Evolutionary conservation across 2,888 invertebrate genomes (phyloP).

Genomic region (Nemotelus nigrinus): DNA sequence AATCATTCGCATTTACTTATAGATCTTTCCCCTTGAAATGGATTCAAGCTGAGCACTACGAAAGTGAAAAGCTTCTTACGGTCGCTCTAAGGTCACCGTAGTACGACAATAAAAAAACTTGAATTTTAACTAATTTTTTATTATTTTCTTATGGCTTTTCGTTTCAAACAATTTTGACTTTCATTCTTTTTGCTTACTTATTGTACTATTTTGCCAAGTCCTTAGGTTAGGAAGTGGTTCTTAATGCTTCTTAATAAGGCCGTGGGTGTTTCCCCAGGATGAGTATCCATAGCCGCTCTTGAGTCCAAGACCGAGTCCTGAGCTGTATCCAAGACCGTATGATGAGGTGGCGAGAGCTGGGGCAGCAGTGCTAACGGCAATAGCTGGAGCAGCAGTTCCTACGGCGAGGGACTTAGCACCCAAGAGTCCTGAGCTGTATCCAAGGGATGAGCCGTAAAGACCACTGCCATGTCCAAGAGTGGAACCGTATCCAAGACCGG

Average conservation of each 20-base stretch:
- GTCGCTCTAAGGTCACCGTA: neutral
- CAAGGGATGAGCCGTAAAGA: neutral
- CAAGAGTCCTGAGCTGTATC: neutral
- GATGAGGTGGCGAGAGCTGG: conserved; percentile 26
- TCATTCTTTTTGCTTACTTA: conserved; percentile 40
- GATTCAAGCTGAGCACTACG: too few species aligned
- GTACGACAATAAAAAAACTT: neutral
- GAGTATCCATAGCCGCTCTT: conserved; percentile 19
- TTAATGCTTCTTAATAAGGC: conserved; percentile 42
- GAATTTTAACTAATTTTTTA: conserved; percentile 23
- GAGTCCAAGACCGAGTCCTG: conserved; percentile 26
- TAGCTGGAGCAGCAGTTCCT: conserved; percentile 28
- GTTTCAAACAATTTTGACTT: conserved; percentile 32
- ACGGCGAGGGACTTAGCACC: neutral
- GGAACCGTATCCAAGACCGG: conserved; percentile 12
- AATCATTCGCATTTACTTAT: too few species aligned
- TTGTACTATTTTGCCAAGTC: conserved; percentile 42
- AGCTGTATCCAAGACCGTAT: conserved; percentile 6
- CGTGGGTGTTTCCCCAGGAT: conserved; percentile 21
- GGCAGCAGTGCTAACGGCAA: conserved; percentile 8
- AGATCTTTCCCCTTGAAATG: too few species aligned
- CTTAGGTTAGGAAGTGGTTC: conserved; percentile 41
- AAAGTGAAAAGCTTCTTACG: too few species aligned
- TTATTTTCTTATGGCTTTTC: conserved; percentile 43
- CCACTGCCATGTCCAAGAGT: neutral